A percentile compares a stretch with the other conserved stretches of the same genome.
phyloP scores from a whole-genome alignment of 2,888 invertebrate species.

The Tetheella fluctuosa region DNA sequence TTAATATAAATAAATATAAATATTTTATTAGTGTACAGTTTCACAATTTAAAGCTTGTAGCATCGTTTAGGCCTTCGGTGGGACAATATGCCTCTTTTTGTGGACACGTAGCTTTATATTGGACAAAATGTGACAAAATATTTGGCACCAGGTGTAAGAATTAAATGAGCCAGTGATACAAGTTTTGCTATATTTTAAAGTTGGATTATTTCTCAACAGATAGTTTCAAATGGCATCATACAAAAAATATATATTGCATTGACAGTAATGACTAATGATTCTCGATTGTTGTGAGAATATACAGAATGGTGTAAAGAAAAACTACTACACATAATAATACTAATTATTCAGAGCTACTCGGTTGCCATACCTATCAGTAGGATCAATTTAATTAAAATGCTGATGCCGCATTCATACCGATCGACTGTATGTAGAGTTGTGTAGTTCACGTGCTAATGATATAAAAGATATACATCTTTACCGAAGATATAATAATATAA shows the following conservation, averaged over 20 bases:
- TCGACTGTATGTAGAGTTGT: no score
- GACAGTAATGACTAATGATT: background rate
- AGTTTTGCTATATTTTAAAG: background rate
- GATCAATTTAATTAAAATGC: no score
- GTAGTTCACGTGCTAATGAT: no score
- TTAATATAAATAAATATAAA: constrained; percentile 15
- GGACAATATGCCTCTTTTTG: constrained; percentile 43
- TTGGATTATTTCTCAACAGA: background rate
- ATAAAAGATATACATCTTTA: no score
- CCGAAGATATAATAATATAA: no score
- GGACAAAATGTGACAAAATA: background rate
- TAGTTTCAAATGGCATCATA: background rate
- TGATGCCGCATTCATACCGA: no score
- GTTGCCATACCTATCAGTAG: no score
- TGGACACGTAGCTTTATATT: constrained; percentile 17
- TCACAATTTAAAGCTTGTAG: constrained; percentile 28
- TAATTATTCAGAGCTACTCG: no score
- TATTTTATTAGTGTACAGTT: background rate
- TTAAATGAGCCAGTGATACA: background rate
- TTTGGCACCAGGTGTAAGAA: constrained; percentile 10
- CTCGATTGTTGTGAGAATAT: background rate
- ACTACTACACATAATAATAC: background rate
- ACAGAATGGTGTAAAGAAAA: background rate
- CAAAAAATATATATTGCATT: background rate
- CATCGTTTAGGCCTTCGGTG: constrained; percentile 49